Conservation (phyloP, 2,888 invertebrate genomes). For the Trachelus tabidus region DNA sequence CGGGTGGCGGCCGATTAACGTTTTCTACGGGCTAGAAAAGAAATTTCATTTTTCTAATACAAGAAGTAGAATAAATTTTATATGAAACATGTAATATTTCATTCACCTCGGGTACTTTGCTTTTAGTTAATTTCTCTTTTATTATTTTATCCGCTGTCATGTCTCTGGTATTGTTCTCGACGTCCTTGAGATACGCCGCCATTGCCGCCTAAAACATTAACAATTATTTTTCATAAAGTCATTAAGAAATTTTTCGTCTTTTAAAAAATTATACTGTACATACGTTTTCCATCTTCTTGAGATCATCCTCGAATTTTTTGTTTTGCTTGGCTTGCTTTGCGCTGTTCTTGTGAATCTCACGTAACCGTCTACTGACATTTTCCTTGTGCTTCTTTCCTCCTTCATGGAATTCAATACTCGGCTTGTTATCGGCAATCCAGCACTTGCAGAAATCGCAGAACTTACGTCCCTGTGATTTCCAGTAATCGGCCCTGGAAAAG, state of each 20-base stretch:
- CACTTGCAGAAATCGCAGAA: conserved; percentile 98
- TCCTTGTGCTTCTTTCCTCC: conserved; percentile 92
- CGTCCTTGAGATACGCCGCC: conserved; percentile 88
- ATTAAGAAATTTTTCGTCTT: background rate
- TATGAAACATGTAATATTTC: background rate
- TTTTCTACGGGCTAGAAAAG: conserved; percentile 25
- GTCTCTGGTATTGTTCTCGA: conserved; percentile 69
- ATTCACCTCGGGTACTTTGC: conserved; percentile 31
- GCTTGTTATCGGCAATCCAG: conserved; percentile 98
- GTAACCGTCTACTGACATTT: conserved; percentile 88
- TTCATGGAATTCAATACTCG: conserved; percentile 94
- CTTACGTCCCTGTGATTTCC: conserved; percentile 96
- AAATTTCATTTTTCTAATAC: background rate
- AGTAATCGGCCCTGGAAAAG: conserved; percentile 88
- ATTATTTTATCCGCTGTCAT: conserved; percentile 67
- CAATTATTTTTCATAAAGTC: too few species aligned
- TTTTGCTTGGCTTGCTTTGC: conserved; percentile 82
- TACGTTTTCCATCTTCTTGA: conserved; percentile 88
- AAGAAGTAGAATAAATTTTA: background rate
- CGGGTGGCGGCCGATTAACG: conserved; percentile 39
- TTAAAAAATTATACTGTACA: conserved; percentile 19
- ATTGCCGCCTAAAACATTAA: conserved; percentile 76
- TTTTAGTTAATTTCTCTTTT: conserved; percentile 45
- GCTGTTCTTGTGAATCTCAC: conserved; percentile 86
- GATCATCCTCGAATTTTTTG: conserved; percentile 80